Percentiles rank a stretch among this genome's conserved stretches.
Evolutionary conservation across 2,113 vertebrate species (phyloP).

Genomic region (Pomatorhinus ruficollis): DNA sequence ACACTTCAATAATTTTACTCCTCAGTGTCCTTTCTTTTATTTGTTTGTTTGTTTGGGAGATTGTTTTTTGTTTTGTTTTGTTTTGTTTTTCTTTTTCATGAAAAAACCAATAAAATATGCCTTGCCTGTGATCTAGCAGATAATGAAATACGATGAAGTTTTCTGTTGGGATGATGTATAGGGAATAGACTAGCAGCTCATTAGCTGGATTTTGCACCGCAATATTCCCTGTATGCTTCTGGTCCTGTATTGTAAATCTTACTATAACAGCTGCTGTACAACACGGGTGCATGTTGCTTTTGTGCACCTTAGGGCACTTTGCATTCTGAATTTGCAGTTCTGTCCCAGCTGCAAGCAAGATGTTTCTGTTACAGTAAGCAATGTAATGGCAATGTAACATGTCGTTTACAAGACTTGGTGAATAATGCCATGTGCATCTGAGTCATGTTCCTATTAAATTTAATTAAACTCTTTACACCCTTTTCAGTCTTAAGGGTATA

Average conservation of each 20-base stretch:
- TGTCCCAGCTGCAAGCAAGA: not conserved
- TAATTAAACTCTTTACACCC: constrained; percentile 38
- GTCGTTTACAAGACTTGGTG: not conserved
- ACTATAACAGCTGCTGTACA: not conserved
- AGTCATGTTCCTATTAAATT: constrained; percentile 33
- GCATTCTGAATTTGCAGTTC: not conserved
- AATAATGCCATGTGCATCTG: not conserved
- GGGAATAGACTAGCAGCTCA: not conserved
- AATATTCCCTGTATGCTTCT: not conserved
- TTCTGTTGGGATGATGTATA: not conserved
- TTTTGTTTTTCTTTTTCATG: not conserved
- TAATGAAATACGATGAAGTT: not conserved
- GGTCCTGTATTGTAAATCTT: not conserved
- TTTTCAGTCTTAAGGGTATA: not conserved
- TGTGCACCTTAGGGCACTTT: not conserved
- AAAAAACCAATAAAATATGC: not conserved
- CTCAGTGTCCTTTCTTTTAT: not conserved
- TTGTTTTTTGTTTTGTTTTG: not conserved
- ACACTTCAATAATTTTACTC: not conserved
- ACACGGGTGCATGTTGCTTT: not conserved
- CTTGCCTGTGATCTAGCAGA: not conserved
- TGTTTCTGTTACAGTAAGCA: not conserved
- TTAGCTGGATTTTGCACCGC: not conserved
- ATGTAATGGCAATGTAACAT: not conserved
- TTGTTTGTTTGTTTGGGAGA: not conserved